Base-by-base conservation (phyloP, 2,888 invertebrate species). In the Dermolepida albohirtum region DNA sequence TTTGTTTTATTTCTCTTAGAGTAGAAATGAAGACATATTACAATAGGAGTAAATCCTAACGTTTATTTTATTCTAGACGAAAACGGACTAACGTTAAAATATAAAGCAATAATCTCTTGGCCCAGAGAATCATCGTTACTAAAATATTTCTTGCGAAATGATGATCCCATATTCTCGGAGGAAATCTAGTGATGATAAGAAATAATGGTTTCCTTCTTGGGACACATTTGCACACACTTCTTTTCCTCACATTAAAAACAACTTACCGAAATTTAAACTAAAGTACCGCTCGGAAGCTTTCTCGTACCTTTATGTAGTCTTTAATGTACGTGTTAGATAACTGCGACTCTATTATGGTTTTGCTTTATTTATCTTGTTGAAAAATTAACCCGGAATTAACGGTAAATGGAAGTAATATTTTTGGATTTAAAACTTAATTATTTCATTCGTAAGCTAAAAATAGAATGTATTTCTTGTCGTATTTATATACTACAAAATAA, bases 121-220 rank as follows among this genome's bases (percentile, higher is more conserved):
- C 34, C n/a, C 44, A 11, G 17, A 39, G 47, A 52, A 49, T 34
- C 43, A 52, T 52, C 52, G 52, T 54, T 64, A 51, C 41, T 51
- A 54, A 14, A 41, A 14, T 14, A 17, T 41, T 52, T 51, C 52
- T 10, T 29, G 16, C 16, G 16, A 16, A 14, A 27, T 43, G 43
- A 64, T 11, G 64, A 50, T 64, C 34, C 52, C 47, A 39, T 62
- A 62, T 34, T 34, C 47, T 12, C 34, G 34, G 11, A 43, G 52
- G 29, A 43, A 64, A 64, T 64, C 52, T 64, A 34, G 16, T 12
- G 64, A 54, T 16, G 52, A 64, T 64, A 52, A 64, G 50, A 44
- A 40, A 16, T 64, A 64, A 64, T 52, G 64, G 52, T 52, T 43
- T 29, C 50, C 40, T 43, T 64, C 64, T 44, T 29, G 52, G 40